Percentiles rank a stretch among this genome's conserved stretches.
phyloP scores from a whole-genome alignment of 2,113 vertebrate species.

The Saguinus imperator region DNA sequence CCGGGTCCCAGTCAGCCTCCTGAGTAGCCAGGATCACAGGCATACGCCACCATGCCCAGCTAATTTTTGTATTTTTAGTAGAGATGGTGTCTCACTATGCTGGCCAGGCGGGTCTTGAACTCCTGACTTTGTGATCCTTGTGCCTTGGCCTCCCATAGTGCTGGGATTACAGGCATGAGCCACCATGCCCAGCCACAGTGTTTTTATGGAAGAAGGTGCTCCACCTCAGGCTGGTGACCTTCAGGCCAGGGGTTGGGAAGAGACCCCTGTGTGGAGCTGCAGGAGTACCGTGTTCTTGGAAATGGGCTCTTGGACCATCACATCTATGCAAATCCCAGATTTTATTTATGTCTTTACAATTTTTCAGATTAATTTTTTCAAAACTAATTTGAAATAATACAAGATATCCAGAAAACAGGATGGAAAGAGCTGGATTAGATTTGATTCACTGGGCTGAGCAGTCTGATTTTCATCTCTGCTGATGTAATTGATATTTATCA shows the following conservation, averaged over 20 bases:
- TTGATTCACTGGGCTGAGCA: slow-evolving; percentile 11
- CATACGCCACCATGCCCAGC: no score
- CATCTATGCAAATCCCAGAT: background rate
- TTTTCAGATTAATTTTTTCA: slow-evolving; percentile 42
- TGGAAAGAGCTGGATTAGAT: background rate
- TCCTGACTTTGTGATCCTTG: no score
- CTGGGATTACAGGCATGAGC: no score
- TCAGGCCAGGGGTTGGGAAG: background rate
- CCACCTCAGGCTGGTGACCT: background rate
- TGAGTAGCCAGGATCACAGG: no score
- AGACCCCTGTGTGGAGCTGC: background rate
- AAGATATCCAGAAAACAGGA: background rate
- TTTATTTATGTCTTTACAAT: background rate
- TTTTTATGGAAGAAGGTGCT: background rate
- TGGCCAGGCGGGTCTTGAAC: no score
- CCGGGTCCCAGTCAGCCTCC: no score
- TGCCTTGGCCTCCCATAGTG: no score
- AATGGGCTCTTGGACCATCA: background rate
- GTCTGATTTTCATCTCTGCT: background rate
- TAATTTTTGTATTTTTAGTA: no score
- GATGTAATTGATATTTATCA: background rate
- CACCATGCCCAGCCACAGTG: no score
- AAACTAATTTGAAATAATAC: slow-evolving; percentile 6
- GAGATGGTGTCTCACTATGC: no score
- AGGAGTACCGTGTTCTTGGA: background rate